Conservation (phyloP, 2,888 invertebrate genomes). For the Mythimna ferrago region DNA sequence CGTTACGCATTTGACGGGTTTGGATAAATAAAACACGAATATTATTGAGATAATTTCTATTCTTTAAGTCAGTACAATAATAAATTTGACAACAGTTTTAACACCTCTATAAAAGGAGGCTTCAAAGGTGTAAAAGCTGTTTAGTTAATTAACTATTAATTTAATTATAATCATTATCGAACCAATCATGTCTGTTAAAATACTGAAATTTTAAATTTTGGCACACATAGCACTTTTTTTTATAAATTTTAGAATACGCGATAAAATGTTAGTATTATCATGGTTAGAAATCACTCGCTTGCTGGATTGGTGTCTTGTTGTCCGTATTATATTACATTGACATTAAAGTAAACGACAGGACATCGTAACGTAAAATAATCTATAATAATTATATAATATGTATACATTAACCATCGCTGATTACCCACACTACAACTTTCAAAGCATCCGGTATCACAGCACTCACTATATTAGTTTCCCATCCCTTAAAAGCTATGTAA, state of each 20-base stretch:
- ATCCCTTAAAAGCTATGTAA: constrained; percentile 81
- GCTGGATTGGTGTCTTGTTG: constrained; percentile 32
- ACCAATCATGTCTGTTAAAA: constrained; percentile 48
- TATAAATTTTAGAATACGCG: constrained; percentile 45
- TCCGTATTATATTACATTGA: constrained; percentile 44
- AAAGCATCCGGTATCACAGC: constrained; percentile 87
- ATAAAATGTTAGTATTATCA: constrained; percentile 23
- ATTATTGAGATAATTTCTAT: constrained; percentile 85
- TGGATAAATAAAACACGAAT: constrained; percentile 47
- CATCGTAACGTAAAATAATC: constrained; percentile 54
- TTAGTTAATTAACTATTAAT: constrained; percentile 77
- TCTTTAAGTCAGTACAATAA: constrained; percentile 87
- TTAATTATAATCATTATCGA: constrained; percentile 63
- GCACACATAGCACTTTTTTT: constrained; percentile 66
- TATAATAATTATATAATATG: constrained; percentile 56
- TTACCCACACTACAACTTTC: constrained; percentile 72
- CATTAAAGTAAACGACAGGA: constrained; percentile 48
- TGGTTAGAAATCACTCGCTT: constrained; percentile 19
- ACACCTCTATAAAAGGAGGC: constrained; percentile 84
- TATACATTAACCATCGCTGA: constrained; percentile 67
- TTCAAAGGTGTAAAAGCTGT: constrained; percentile 86
- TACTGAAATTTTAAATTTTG: constrained; percentile 68
- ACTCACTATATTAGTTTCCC: constrained; percentile 77
- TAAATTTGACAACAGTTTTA: constrained; percentile 87
- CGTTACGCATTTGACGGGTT: neutral